Base-by-base conservation (phyloP, 2,797 vertebrate species). In the Mus caroli region DNA sequence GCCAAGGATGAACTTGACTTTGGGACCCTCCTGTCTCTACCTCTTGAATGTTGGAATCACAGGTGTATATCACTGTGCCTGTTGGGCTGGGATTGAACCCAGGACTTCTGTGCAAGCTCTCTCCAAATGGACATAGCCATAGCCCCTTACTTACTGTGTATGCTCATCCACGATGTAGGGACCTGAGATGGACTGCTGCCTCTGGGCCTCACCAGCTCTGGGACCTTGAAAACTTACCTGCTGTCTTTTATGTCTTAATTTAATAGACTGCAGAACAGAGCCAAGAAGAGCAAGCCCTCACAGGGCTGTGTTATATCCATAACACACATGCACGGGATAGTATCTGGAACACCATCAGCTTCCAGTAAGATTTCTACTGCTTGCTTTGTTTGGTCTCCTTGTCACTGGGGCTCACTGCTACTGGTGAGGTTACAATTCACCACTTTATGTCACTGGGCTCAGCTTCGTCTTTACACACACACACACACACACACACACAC, bases 221-320 rank as follows among this genome's bases (percentile, higher is more conserved):
- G 43, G 84, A 34, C 31, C 19, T 67, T 71, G 20, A 93, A 80
- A 26, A 80, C 43, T 58, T 90, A 37, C 54, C 17, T 76, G 52
- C 73, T 90, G 24, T 77, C 52, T 93, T 88, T 10, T 22, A 88
- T 92, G 64, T 67, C 14, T 77, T 69, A 22, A 43, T 88, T 94
- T 77, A 80, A 43, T 85, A 40, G 64, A 77, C 54, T 80, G 60
- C 14, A 94, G 94, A 88, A 93, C 2, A 22, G 88, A 88, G 40
- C 50, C 69, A 71, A 20, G 91, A 52, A 71, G 40, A 58, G 46
- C 34, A 54, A 78, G 37, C 22, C 10, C 22, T 43, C 19, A 31
- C 0, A 34, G 10, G 22, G 54, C 15, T 69, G n/a, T 60, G 67
- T 14, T 3, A 8, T 50, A 37, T 26, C 50, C 15, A 19, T 7